phyloP scores from a whole-genome alignment of 2,888 invertebrate genomes.

The Cyrtodaria siliqua region DNA sequence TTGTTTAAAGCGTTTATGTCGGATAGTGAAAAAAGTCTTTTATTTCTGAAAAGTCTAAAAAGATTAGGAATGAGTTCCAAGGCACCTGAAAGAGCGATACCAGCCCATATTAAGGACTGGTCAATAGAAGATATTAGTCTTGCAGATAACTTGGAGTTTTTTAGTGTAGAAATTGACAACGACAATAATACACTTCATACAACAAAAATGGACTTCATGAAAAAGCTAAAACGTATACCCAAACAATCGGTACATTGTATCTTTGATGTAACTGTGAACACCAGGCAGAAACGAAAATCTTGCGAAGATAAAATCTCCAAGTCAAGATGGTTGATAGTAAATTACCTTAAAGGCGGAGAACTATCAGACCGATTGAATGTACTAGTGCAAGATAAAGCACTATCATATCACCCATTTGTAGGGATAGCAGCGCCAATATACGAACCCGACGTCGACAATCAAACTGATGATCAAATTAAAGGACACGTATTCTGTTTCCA shows the following conservation, averaged over 20 bases:
- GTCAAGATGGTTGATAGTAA: constrained; percentile 63
- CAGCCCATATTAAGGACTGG: no score
- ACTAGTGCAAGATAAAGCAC: constrained; percentile 35
- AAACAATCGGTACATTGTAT: no score
- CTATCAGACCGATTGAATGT: constrained; percentile 49
- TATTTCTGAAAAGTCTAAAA: constrained; percentile 75
- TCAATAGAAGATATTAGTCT: no score
- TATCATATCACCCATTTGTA: constrained; percentile 57
- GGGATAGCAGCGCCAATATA: constrained; percentile 45
- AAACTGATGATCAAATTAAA: constrained; percentile 51
- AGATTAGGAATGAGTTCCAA: background rate
- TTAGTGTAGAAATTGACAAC: no score
- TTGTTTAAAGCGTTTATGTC: constrained; percentile 74
- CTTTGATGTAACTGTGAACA: constrained; percentile 4
- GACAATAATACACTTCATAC: no score
- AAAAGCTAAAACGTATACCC: no score
- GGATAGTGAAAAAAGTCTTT: constrained; percentile 75
- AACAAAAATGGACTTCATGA: no score
- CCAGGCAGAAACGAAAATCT: background rate
- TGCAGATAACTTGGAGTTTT: no score
- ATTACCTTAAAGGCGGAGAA: constrained; percentile 59
- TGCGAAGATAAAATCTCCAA: background rate
- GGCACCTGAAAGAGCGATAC: no score
- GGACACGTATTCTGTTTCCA: constrained; percentile 83
- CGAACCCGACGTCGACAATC: background rate